Evolutionary conservation across 1,140 invertebrate genomes (phyloP), one percentile per base, ranked within the genome.

Genomic region (Cotesia typhae): DNA sequence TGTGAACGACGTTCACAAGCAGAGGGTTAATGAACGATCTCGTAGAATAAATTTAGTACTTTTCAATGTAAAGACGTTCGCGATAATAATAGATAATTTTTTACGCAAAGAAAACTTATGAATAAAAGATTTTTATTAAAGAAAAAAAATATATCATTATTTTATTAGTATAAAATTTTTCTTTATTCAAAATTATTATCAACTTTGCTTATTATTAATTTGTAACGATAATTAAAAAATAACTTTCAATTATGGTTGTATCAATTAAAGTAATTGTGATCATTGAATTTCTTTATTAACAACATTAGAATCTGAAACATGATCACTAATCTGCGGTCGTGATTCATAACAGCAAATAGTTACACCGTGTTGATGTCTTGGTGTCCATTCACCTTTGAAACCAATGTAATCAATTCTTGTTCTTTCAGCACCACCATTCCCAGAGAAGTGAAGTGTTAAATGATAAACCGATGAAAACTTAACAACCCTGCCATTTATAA

Each of bases 401-500:
- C 97, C 97, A 82, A 99, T 98, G 81, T 98, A 99, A 81, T 95
- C 96, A 70, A 99, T 92, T 81, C 90, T 91, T 1, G 96, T 96
- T 67, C 87, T 91, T 55, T 97, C 95, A 36, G 89, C 90, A 51
- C 95, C 95, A 87, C 93, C 95, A 85, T 96, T 98, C 28, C 87
- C 90, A 4, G 94, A 94, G 83, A 99, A 96, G 85, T 98, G 92
- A 77, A 98, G 89, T 6, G 94, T 93, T 55, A 99, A 87, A 86
- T 98, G 93, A 80, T 93, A 88, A 1, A 98, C 93, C 14, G 92
- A 94, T 20, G 94, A 94, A 88, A 98, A 98, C 79, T 94, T 95
- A 0, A 96, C 95, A 57, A 96, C 91, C 65, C 83, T 85, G 72
- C 36, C 73, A 77, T 71, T 52, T 57, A 53, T 41, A 7, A 38